Evolutionary conservation across 2,888 invertebrate species (phyloP).

Genomic region (Ennomos fuscantarius): DNA sequence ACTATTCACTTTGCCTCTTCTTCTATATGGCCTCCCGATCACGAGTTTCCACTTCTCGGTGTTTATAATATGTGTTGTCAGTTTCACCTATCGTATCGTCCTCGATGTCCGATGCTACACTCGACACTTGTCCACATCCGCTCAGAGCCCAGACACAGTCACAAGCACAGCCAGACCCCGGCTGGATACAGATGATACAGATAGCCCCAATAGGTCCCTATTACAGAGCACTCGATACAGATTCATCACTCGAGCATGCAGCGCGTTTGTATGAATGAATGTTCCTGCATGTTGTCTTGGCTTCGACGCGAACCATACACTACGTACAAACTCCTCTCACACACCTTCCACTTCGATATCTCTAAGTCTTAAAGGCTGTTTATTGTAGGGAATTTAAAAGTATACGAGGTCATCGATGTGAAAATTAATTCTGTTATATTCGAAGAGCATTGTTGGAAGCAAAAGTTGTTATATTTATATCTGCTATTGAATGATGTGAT

Average conservation of each 20-base stretch:
- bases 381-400: constrained; percentile 46
- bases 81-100: constrained; percentile 73
- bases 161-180: constrained; percentile 27
- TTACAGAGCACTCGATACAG: constrained; percentile 78
- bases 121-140: constrained; percentile 56
- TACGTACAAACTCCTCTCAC: constrained; percentile 60
- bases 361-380: constrained; percentile 48
- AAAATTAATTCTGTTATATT: constrained; percentile 52
- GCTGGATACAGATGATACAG: constrained; percentile 32
- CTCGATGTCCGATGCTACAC: constrained; percentile 68
- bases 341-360: constrained; percentile 61
- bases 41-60: constrained; percentile 81
- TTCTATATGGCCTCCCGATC: constrained; percentile 75
- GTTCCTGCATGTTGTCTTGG: constrained; percentile 84
- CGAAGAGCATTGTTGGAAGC: constrained; percentile 68
- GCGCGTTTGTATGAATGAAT: constrained; percentile 72
- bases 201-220: constrained; percentile 41
- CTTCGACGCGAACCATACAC: constrained; percentile 71
- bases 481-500: constrained; percentile 76
- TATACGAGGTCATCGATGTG: constrained; percentile 46
- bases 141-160: constrained; percentile 50
- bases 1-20: constrained; percentile 80
- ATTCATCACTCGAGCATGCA: constrained; percentile 76
- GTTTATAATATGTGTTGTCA: constrained; percentile 74
- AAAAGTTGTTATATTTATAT: constrained; percentile 56